phyloP scores from a whole-genome alignment of 2,888 invertebrate genomes.

The Drosophila meridiana region DNA sequence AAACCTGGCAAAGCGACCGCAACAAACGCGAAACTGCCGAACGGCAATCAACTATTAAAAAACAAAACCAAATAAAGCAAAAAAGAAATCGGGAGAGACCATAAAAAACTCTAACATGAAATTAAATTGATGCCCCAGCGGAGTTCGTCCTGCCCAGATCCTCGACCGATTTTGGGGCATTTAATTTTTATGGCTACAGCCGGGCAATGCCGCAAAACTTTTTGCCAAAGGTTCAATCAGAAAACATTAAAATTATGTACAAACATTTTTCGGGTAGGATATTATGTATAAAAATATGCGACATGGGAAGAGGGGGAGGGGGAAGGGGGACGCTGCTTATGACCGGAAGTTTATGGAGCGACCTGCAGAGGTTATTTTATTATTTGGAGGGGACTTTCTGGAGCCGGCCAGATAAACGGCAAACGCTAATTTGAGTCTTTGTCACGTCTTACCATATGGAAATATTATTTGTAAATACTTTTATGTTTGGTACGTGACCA shows the following conservation, averaged over 20 bases:
- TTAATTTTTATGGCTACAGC: slow-evolving; percentile 43
- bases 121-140: slow-evolving; percentile 75
- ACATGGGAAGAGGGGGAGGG: slow-evolving; percentile 7
- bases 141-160: slow-evolving; percentile 28
- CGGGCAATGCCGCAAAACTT: slow-evolving; percentile 46
- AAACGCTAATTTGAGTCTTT: slow-evolving; percentile 83
- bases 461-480: slow-evolving; percentile 84
- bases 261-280: slow-evolving; percentile 52
- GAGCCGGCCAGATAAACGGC: slow-evolving; percentile 72
- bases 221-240: slow-evolving; percentile 67
- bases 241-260: slow-evolving; percentile 78
- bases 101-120: slow-evolving; percentile 77
- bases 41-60: slow-evolving; percentile 72
- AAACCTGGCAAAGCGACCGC: slow-evolving; percentile 38
- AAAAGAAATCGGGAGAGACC: slow-evolving; percentile 15
- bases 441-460: slow-evolving; percentile 84
- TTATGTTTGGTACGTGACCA: slow-evolving; percentile 82
- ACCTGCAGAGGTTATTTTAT: slow-evolving; percentile 56
- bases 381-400: slow-evolving; percentile 25
- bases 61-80: slow-evolving; percentile 20
- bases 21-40: slow-evolving; percentile 48
- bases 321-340: slow-evolving; percentile 48
- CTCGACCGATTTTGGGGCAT: slow-evolving; percentile 36
- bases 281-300: slow-evolving; percentile 60
- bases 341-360: slow-evolving; percentile 71